Evolutionary conservation across 2,113 vertebrate species (phyloP), one percentile per base, ranked within the genome.

Genomic region (Barnardius zonarius): DNA sequence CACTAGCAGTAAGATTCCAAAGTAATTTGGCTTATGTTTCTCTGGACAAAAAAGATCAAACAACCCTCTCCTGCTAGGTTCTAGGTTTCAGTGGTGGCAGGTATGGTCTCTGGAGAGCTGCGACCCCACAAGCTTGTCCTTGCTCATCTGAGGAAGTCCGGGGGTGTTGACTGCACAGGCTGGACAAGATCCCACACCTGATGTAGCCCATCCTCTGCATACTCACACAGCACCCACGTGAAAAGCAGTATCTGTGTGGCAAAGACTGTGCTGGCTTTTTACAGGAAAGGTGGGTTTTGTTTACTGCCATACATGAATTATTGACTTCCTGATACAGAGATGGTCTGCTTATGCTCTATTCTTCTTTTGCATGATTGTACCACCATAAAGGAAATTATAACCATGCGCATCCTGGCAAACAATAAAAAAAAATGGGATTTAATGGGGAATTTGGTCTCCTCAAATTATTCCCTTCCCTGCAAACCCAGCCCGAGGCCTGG

Each of bases 301-400:
- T 77, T 43, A 31, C 39, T 76, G 78, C 52, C 76, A 31, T 14
- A 6, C 13, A 13, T 44, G 46, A 95, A 76, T 76, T 61, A 84
- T 10, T 74, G 85, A 41, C 63, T 93, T 75, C 24, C 63, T 41
- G 28, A 75, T 33, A 49, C 15, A 61, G 24, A 59, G 86, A 62
- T 35, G 28, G 82, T 86, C 73, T 93, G 80, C 49, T 93, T 73
- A 64, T 9, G 24, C 77, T 94, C 86, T 82, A 43, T 12, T 69
- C 59, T 84, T 64, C 59, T 67, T 89, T 59, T 62, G 49, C 49
- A n/a, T 25, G 57, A 69, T 70, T 93, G 31, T 27, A 86, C 55
- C 64, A 75, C 48, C 14, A n/a, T 13, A 69, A 79, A 94, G 55
- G 54, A 93, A 70, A 93, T 89, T 39, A 77, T 17, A 93, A 88